Percentiles rank a stretch among this genome's conserved stretches.
Conservation (phyloP, 2,113 vertebrate species). For the Hemiscyllium ocellatum region DNA sequence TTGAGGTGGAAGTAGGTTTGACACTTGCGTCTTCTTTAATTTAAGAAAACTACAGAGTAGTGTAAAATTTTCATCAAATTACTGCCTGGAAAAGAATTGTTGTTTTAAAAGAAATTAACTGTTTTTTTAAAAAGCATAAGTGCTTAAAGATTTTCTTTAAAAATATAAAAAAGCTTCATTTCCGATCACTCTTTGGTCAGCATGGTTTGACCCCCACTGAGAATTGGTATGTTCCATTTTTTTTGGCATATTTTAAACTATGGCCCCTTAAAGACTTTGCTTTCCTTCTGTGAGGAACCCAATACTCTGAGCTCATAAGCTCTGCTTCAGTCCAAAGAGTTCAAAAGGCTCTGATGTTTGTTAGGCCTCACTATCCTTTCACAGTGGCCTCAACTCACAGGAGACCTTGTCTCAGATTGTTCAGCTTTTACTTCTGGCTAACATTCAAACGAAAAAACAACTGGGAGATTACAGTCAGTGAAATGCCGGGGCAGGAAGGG, state of each 20-base stretch:
- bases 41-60: neutral
- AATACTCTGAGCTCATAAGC: slow-evolving; percentile 37
- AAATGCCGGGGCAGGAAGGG: slow-evolving; percentile 15
- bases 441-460: slow-evolving; percentile 29
- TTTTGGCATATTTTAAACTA: slow-evolving; percentile 30
- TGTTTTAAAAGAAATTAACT: neutral
- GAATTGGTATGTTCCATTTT: slow-evolving; percentile 30
- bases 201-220: slow-evolving; percentile 26
- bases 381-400: slow-evolving; percentile 34
- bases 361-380: slow-evolving; percentile 33
- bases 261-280: slow-evolving; percentile 36
- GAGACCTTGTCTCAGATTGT: slow-evolving; percentile 33
- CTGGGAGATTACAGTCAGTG: slow-evolving; percentile 32
- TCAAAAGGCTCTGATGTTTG: slow-evolving; percentile 37
- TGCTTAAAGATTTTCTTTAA: neutral
- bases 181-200: neutral
- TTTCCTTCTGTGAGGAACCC: slow-evolving; percentile 36
- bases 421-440: slow-evolving; percentile 33
- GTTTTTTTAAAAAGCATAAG: neutral
- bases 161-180: neutral
- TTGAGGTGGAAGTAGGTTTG: neutral
- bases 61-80: neutral
- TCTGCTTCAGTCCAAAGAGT: slow-evolving; percentile 35
- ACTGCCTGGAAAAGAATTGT: neutral
- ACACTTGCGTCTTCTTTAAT: neutral